Percentiles rank a stretch among this genome's conserved stretches.
Conservation (phyloP, 2,797 vertebrate genomes). For the Clarias platycephalus region DNA sequence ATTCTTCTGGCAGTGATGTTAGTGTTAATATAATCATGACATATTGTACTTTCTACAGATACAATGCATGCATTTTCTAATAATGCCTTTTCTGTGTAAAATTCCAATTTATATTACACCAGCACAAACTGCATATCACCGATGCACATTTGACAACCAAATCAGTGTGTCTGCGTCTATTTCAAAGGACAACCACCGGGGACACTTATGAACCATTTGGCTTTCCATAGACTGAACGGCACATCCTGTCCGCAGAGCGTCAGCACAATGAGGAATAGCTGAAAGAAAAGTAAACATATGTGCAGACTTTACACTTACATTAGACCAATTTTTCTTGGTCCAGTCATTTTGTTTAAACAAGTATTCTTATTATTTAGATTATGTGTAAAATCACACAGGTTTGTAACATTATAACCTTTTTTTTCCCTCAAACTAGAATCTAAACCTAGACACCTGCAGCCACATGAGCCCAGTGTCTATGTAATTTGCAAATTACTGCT, state of each 20-base stretch:
- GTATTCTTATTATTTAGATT: not conserved
- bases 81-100: not conserved
- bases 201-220: not conserved
- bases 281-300: not conserved
- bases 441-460: not conserved
- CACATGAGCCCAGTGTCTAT: too few species aligned
- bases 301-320: not conserved
- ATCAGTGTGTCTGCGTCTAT: not conserved
- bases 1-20: too few species aligned
- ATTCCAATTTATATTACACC: not conserved
- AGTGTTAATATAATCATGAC: not conserved
- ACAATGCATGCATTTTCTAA: not conserved
- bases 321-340: too few species aligned
- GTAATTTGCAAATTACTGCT: not conserved
- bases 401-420: not conserved
- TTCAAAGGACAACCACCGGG: not conserved
- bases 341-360: not conserved
- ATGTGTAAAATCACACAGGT: not conserved
- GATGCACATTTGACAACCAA: not conserved
- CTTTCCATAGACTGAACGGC: not conserved
- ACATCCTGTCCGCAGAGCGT: slow-evolving; percentile 10
- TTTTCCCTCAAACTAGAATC: not conserved
- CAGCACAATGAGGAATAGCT: not conserved
- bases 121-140: not conserved
- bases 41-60: not conserved